A percentile compares a stretch with the other conserved stretches of the same genome.
These are phyloP conservation scores for Orius insidiosus DNA, from an alignment of 1,140 invertebrate genomes.

Conservation along the genomic window DNA sequence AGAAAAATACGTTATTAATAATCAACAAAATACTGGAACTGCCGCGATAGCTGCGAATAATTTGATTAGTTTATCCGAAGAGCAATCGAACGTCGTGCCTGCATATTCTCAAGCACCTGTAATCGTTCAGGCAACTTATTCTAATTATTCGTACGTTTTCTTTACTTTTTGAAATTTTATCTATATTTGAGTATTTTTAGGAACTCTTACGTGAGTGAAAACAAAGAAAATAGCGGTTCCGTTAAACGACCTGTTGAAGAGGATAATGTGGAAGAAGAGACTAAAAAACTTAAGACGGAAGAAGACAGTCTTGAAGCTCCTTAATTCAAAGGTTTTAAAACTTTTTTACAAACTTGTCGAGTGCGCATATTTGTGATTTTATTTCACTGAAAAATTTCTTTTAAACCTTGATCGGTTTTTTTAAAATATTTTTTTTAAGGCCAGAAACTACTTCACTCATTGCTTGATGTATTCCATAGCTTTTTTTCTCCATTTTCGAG, in stretches of 20 bases:
- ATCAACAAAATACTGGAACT: conserved; percentile 6
- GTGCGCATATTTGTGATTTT: no score
- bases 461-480: no score
- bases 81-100: not conserved
- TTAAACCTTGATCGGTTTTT: no score
- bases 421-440: no score
- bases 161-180: not conserved
- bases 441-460: no score
- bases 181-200: not conserved
- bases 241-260: conserved; percentile 8
- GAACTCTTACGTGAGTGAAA: conserved; percentile 9
- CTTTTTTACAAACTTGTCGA: no score
- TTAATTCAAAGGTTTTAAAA: no score
- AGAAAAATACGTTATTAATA: conserved; percentile 11
- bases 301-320: no score
- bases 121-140: conserved; percentile 18
- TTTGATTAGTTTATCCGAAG: conserved; percentile 9
- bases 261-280: conserved; percentile 12
- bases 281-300: no score
- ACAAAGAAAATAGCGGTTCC: conserved; percentile 4
- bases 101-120: conserved; percentile 16
- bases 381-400: no score
- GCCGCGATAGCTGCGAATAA: conserved; percentile 12
- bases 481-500: no score
- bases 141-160: conserved; percentile 17